These are phyloP conservation scores for Dysmachus trigonus DNA, from an alignment of 2,888 invertebrate genomes.

Conservation along the genomic window DNA sequence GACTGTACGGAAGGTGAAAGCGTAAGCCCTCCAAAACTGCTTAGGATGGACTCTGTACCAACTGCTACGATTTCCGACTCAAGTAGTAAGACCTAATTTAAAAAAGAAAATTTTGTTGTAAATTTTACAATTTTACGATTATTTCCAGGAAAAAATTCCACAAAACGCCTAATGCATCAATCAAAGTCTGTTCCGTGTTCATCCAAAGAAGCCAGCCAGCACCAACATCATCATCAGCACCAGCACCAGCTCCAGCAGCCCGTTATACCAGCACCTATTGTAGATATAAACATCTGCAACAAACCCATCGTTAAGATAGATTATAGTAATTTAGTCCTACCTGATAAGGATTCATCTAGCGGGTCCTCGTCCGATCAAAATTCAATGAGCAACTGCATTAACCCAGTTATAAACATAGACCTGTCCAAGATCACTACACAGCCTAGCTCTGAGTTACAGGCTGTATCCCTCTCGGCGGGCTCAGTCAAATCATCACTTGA, in stretches of 20 bases:
- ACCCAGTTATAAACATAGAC: conserved; percentile 63
- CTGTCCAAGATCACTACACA: conserved; percentile 59
- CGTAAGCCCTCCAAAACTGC: conserved; percentile 21
- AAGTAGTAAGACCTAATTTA: neutral
- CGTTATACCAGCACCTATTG: conserved; percentile 61
- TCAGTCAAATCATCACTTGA: conserved; percentile 53
- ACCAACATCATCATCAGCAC: neutral
- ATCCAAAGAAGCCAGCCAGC: conserved; percentile 42
- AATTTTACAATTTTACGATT: neutral
- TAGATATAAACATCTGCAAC: conserved; percentile 58
- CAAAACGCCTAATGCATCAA: conserved; percentile 54
- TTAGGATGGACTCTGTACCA: conserved; percentile 32
- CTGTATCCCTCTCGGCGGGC: conserved; percentile 36
- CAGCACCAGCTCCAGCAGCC: conserved; percentile 45
- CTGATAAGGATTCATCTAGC: conserved; percentile 47
- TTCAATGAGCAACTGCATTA: conserved; percentile 54
- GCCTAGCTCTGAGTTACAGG: conserved; percentile 42
- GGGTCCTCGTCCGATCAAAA: conserved; percentile 2
- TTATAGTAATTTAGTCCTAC: conserved; percentile 61
- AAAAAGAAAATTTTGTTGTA: neutral
- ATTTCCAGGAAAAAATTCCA: conserved; percentile 26
- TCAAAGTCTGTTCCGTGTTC: conserved; percentile 54
- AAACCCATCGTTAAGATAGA: conserved; percentile 64
- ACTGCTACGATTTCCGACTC: neutral
- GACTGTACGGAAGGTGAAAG: neutral